Percentiles rank a stretch among this genome's conserved stretches.
Conservation (phyloP, 2,888 invertebrate genomes). For the Lypha dubia region DNA sequence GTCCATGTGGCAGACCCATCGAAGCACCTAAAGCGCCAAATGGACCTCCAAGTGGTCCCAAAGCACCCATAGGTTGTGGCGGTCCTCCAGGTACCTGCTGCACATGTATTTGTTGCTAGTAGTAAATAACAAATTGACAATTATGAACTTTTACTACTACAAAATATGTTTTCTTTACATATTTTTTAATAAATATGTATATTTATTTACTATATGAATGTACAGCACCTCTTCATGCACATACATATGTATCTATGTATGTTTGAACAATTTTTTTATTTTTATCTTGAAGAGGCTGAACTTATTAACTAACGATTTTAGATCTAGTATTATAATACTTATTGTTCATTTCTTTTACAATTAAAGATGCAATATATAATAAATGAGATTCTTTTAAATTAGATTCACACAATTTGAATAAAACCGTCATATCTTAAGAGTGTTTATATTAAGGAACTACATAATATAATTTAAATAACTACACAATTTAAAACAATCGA, state of each 20-base stretch:
- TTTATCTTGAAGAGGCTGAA: not conserved
- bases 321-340: too few species aligned
- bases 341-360: too few species aligned
- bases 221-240: not conserved
- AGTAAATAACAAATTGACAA: slow-evolving; percentile 6
- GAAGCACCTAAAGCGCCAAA: slow-evolving; percentile 83
- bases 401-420: not conserved
- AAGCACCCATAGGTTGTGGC: slow-evolving; percentile 84
- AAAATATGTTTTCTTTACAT: too few species aligned
- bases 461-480: too few species aligned
- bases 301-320: too few species aligned
- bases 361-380: too few species aligned
- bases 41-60: slow-evolving; percentile 83
- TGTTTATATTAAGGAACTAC: too few species aligned
- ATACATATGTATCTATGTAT: not conserved
- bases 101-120: slow-evolving; percentile 95
- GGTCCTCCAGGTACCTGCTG: slow-evolving; percentile 89
- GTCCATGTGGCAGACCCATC: slow-evolving; percentile 83
- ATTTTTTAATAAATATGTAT: not conserved
- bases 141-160: slow-evolving; percentile 3
- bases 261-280: not conserved
- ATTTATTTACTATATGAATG: not conserved
- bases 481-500: too few species aligned
- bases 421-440: not conserved
- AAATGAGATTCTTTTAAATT: not conserved